Evolutionary conservation across 2,113 vertebrate species (phyloP).

Genomic region (Pluvianellus socialis): DNA sequence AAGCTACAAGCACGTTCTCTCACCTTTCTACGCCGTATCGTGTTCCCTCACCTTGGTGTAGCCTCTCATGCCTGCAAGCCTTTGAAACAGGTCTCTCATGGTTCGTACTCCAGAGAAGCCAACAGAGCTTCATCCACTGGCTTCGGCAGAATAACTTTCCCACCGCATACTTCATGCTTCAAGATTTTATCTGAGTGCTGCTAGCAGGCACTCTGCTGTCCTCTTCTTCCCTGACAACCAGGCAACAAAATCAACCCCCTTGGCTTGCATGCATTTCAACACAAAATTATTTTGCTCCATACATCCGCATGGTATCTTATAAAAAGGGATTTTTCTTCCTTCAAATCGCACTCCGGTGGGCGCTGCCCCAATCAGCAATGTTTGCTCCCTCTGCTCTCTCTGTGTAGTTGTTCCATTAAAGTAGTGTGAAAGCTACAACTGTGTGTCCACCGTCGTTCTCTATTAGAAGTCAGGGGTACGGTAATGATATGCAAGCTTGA

Average conservation of each 20-base stretch:
- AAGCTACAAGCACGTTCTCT: neutral
- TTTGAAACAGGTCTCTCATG: neutral
- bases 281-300: neutral
- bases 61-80: neutral
- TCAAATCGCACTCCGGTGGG: neutral
- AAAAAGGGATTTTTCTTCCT: neutral
- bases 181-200: neutral
- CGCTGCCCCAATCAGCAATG: neutral
- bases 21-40: neutral
- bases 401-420: conserved; percentile 28
- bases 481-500: conserved; percentile 35
- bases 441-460: conserved; percentile 48
- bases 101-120: neutral
- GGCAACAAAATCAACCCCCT: neutral
- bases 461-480: conserved; percentile 7
- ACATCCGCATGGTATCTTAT: neutral
- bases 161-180: neutral
- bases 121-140: neutral
- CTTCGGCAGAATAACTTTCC: neutral
- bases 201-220: neutral
- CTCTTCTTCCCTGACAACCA: neutral
- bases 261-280: neutral
- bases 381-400: neutral
- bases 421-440: conserved; percentile 30
- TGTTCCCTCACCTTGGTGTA: neutral